A percentile compares a stretch with the other conserved stretches of the same genome.
Evolutionary conservation across 2,113 vertebrate species (phyloP).

Genomic region (Cranoglanis bouderius): DNA sequence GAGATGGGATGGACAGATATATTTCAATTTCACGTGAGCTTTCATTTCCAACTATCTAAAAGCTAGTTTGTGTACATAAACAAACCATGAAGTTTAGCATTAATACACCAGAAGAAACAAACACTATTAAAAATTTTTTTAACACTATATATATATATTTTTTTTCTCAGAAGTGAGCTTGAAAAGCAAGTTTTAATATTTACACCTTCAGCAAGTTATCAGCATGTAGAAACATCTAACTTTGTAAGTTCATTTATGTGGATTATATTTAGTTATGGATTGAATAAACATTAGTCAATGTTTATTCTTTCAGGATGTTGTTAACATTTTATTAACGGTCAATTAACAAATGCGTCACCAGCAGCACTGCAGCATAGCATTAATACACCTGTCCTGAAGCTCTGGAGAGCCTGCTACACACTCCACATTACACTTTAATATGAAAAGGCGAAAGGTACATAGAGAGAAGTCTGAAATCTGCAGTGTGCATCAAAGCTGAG

Average conservation of each 20-base stretch:
- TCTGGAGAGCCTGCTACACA: slow-evolving; percentile 14
- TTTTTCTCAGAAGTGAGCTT: too few relatives aligned
- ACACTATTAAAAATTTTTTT: too few relatives aligned
- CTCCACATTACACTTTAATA: neutral
- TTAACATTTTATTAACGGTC: too few relatives aligned
- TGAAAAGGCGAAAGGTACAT: neutral
- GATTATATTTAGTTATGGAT: neutral
- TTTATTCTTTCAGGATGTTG: neutral
- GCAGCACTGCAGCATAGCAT: neutral
- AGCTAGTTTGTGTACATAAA: neutral
- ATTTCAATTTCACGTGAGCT: neutral
- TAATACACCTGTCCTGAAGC: neutral
- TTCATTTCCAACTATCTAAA: neutral
- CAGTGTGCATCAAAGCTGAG: neutral
- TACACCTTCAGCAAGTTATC: neutral
- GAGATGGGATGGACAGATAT: neutral
- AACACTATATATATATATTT: too few relatives aligned
- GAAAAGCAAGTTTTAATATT: neutral
- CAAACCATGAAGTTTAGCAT: neutral
- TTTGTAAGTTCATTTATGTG: neutral
- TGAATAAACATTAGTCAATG: neutral
- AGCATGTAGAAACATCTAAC: neutral
- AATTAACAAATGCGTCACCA: too few relatives aligned
- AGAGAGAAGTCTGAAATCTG: neutral
- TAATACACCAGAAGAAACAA: neutral